Evolutionary conservation across 1,140 invertebrate genomes (phyloP), one percentile per base, ranked within the genome.

Genomic region (Metopolophium dirhodum): DNA sequence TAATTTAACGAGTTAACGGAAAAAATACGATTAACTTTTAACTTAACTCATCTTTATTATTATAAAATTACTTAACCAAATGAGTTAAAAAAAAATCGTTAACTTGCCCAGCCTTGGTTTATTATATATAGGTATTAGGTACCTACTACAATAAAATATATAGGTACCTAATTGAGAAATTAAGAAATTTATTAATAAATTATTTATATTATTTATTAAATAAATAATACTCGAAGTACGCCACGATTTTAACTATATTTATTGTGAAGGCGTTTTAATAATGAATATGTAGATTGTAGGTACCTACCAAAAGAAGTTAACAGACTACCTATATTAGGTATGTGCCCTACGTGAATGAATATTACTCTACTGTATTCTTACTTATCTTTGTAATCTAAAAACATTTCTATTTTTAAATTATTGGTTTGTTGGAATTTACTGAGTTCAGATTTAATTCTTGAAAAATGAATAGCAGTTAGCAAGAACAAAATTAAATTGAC

Each of bases 361-460:
- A 37, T 37, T 37, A 37, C 37, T 20, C 20, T 54, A 54, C 20
- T 54, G 51, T 2, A 54, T 93, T 94, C 96, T 95, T 94, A 97
- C 96, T 96, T 96, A 35, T 96, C 96, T 95, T 96, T 96, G 94
- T 97, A 96, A 82, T 96, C 95, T 91, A 96, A 95, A 94, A 97
- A 97, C 90, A 96, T 95, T 94, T 95, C 95, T 93, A 95, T 96
- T n/a, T 95, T 95, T 23, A 94, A 94, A 93, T 91, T 2, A 37
- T 37, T 96, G 95, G 0, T 95, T 95, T 94, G 95, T 95, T 93
- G 97, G 96, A 94, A 96, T 96, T 57, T 96, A 95, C 96, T 96
- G 94, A 97, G 97, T 94, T 97, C 97, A 0, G 96, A 96, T 95
- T 97, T 97, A n/a, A n/a, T n/a, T n/a, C n/a, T n/a, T n/a, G n/a